These are phyloP conservation scores for Vultur gryphus DNA, from an alignment of 2,797 vertebrate genomes.

Conservation along the genomic window DNA sequence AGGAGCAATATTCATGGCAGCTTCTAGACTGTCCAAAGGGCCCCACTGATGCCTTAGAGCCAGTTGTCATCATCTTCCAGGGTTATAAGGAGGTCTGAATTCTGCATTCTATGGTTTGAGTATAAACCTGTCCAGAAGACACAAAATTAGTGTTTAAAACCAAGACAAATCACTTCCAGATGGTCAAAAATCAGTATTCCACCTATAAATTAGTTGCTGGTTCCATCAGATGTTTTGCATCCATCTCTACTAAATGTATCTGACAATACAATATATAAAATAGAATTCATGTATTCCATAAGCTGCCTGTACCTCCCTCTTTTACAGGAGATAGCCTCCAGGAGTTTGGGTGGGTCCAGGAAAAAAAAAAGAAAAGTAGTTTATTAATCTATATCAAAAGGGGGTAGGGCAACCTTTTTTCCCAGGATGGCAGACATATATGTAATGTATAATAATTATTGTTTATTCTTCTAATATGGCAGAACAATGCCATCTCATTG, in stretches of 20 bases:
- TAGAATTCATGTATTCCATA: background rate
- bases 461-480: background rate
- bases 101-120: background rate
- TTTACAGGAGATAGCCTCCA: slow-evolving; percentile 4
- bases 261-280: background rate
- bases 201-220: background rate
- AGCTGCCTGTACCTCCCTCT: background rate
- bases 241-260: background rate
- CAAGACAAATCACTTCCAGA: background rate
- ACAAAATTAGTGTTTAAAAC: background rate
- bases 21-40: background rate
- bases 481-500: background rate
- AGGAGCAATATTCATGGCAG: background rate
- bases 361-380: background rate
- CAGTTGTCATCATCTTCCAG: background rate
- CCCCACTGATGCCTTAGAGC: background rate
- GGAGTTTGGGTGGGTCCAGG: background rate
- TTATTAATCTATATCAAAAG: background rate
- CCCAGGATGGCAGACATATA: background rate
- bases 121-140: background rate
- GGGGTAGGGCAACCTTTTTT: background rate
- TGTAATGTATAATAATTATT: background rate
- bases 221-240: background rate
- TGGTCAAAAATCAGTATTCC: background rate
- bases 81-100: background rate